Percentiles rank a stretch among this genome's conserved stretches.
Conservation (phyloP, 64 coral and sea anemone species). For the Stylophora pistillata region DNA sequence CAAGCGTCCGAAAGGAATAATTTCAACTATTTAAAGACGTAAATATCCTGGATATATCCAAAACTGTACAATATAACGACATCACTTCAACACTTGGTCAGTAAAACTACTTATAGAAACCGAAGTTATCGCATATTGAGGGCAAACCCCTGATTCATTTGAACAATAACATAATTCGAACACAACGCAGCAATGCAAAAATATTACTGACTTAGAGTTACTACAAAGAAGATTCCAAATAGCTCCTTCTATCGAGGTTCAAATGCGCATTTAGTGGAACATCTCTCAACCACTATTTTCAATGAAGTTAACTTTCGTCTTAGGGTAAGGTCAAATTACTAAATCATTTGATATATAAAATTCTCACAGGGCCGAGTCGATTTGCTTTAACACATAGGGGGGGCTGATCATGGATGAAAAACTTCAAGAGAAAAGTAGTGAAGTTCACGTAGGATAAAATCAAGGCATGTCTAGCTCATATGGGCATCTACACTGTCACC, state of each 20-base stretch:
- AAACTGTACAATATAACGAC: background rate
- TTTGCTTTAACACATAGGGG: background rate
- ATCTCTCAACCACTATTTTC: background rate
- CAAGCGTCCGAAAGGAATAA: background rate
- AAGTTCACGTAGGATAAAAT: background rate
- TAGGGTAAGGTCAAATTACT: slow-evolving; percentile 32
- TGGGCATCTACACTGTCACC: background rate
- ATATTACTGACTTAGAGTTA: background rate
- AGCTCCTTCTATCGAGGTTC: too few species aligned
- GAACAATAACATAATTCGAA: background rate
- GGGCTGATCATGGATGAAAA: background rate
- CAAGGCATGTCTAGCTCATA: background rate
- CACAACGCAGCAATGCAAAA: background rate
- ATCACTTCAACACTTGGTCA: background rate
- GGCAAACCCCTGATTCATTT: background rate
- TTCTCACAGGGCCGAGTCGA: background rate
- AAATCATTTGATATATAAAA: slow-evolving; percentile 7
- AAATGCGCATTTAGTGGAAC: background rate
- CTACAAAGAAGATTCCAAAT: background rate
- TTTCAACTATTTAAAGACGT: background rate
- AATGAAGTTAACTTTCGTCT: background rate
- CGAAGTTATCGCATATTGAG: background rate
- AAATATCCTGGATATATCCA: background rate
- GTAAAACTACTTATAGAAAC: background rate
- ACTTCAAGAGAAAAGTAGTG: background rate